Base-by-base conservation (phyloP, 2,797 vertebrate species). In the Apogon talboti region DNA sequence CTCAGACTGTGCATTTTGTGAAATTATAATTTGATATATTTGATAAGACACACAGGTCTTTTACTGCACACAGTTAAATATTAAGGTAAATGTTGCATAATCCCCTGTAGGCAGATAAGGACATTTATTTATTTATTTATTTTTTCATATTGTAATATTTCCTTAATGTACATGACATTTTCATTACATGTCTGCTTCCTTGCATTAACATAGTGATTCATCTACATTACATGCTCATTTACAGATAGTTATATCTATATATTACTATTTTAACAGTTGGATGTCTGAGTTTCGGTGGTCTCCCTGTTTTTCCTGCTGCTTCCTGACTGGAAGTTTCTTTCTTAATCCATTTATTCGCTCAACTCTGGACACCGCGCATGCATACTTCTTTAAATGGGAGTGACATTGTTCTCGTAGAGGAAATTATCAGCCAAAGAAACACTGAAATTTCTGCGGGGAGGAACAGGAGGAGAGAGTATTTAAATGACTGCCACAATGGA, bases 401-500 rank as follows among this genome's bases (percentile, higher is more conserved):
- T 33, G 59, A 70, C 55, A 67, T 53, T 69, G 21, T 30, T 46
- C 37, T 38, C 8, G 2, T 46, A 60, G 40, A 33, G 56, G 56
- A 24, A 63, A 7, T 13, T 1, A 61, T 71, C 11, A 56, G 4
- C 38, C 16, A 40, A 30, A 53, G 24, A 9, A 28, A 40, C 14
- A 21, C 41, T 47, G 13, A 40, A 28, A 18, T 33, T 44, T 59
- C 4, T 57, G 11, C 7, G 12, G 70, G 71, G 71, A 66, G 14
- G 53, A 56, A 14, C 11, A 52, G 49, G 18, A 38, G 33, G 37
- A 9, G 28, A 47, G 43, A 71, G 61, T 9, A 11, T 81, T 69
- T 73, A 64, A 88, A 68, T 68, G 68, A 44, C 57, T 69, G 57
- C 65, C 16, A 44, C 56, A 38, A 40, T 65, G 85, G 78, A 90